phyloP scores from a whole-genome alignment of 2,888 invertebrate species.

The Cheiracanthium punctorium region DNA sequence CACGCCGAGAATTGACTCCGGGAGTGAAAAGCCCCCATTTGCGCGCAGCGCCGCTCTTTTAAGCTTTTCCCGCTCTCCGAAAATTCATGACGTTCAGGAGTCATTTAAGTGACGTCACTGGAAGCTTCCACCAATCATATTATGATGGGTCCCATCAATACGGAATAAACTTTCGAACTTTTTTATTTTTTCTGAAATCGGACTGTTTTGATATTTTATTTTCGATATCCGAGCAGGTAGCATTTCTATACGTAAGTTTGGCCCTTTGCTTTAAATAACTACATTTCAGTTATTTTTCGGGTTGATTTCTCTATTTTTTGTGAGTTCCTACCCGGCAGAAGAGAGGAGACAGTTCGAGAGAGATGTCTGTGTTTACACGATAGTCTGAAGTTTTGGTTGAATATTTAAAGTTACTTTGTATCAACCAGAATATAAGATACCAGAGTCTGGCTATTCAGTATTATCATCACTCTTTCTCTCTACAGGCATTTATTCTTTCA shows the following conservation, averaged over 20 bases:
- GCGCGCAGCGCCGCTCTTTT: constrained; percentile 61
- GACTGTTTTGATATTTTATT: neutral
- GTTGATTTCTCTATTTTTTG: constrained; percentile 5
- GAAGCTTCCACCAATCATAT: neutral
- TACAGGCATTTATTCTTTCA: no score
- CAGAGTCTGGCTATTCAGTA: no score
- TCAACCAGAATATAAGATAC: no score
- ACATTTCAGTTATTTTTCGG: neutral
- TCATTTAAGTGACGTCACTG: constrained; percentile 56
- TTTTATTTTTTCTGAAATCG: neutral
- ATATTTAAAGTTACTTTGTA: constrained; percentile 31
- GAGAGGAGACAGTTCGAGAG: constrained; percentile 19
- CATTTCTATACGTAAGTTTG: constrained; percentile 23
- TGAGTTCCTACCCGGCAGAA: neutral
- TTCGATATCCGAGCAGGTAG: constrained; percentile 33
- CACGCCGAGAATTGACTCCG: constrained; percentile 55
- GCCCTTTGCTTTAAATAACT: constrained; percentile 21
- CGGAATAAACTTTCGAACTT: neutral
- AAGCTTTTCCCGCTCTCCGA: constrained; percentile 62
- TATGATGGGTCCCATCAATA: neutral
- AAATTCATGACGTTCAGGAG: constrained; percentile 58
- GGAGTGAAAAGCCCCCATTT: constrained; percentile 55
- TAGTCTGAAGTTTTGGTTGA: constrained; percentile 10
- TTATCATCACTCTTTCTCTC: no score
- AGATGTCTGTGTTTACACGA: constrained; percentile 56